Evolutionary conservation across 2,888 invertebrate species (phyloP).

Genomic region (Heteromyza rotundicornis): DNA sequence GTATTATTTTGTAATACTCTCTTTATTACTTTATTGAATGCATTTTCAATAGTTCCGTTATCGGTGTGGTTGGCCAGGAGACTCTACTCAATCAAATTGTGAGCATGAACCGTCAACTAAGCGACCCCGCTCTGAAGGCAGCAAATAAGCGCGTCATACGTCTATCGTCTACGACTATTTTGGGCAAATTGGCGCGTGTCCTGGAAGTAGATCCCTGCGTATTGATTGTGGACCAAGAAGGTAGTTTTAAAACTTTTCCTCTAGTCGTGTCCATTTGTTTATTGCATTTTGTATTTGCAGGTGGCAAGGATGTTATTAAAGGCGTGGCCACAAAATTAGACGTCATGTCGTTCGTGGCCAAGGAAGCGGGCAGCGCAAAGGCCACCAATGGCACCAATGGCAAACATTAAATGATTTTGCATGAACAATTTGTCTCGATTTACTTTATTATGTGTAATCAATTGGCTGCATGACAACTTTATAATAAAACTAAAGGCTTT

Average conservation of each 20-base stretch:
- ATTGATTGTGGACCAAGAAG: constrained; percentile 64
- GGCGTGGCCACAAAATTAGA: constrained; percentile 77
- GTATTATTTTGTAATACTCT: no score
- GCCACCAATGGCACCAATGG: background rate
- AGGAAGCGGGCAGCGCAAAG: no score
- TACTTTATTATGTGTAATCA: no score
- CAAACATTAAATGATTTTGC: background rate
- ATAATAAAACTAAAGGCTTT: no score
- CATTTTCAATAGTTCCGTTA: constrained; percentile 32
- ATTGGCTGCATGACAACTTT: no score
- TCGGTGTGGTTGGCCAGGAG: constrained; percentile 49
- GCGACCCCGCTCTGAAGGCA: constrained; percentile 68
- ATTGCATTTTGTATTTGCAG: constrained; percentile 35
- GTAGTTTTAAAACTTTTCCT: no score
- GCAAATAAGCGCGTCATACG: constrained; percentile 77
- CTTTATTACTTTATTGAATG: background rate
- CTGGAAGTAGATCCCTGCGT: constrained; percentile 82
- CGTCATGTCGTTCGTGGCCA: constrained; percentile 67
- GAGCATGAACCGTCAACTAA: constrained; percentile 45
- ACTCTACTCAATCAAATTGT: constrained; percentile 51
- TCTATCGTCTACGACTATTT: constrained; percentile 69
- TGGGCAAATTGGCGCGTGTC: constrained; percentile 79
- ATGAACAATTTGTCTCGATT: no score
- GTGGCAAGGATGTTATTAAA: constrained; percentile 66
- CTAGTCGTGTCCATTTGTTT: background rate